Evolutionary conservation across 2,888 invertebrate genomes (phyloP).

Genomic region (Dione juno): DNA sequence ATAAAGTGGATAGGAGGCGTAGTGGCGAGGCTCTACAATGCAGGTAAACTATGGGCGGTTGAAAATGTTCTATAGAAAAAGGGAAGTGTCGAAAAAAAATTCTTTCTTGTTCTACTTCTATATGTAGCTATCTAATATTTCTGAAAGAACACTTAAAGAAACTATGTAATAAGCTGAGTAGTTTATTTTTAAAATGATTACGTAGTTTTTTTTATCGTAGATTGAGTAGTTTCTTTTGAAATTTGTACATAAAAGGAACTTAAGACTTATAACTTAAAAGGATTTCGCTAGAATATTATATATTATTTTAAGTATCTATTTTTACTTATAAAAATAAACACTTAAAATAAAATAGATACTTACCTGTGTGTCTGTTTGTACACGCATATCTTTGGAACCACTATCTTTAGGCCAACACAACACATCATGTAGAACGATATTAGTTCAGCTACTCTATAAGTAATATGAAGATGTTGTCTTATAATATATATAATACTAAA

Average conservation of each 20-base stretch:
- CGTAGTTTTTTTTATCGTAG: too few relatives aligned
- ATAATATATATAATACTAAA: background rate
- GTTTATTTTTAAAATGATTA: slow-evolving; percentile 5
- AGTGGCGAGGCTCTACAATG: slow-evolving; percentile 25
- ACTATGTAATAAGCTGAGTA: background rate
- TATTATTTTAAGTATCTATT: background rate
- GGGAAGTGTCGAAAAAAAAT: slow-evolving; percentile 11
- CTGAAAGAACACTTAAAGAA: background rate
- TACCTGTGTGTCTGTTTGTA: too few relatives aligned
- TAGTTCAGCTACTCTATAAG: too few relatives aligned
- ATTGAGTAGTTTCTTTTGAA: slow-evolving; percentile 11
- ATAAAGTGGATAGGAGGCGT: slow-evolving; percentile 28
- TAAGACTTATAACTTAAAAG: background rate
- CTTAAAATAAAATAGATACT: too few relatives aligned
- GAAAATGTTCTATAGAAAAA: slow-evolving; percentile 22
- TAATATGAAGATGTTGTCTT: background rate
- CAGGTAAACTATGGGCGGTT: slow-evolving; percentile 20
- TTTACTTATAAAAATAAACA: background rate
- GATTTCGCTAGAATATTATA: background rate
- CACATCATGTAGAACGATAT: too few relatives aligned
- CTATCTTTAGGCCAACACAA: too few relatives aligned
- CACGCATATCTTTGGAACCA: too few relatives aligned
- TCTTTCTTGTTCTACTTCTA: background rate
- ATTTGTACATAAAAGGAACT: background rate
- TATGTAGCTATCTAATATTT: background rate